Percentiles rank a stretch among this genome's conserved stretches.
Conservation (phyloP, 2,797 vertebrate species). For the Uromys caudimaculatus region DNA sequence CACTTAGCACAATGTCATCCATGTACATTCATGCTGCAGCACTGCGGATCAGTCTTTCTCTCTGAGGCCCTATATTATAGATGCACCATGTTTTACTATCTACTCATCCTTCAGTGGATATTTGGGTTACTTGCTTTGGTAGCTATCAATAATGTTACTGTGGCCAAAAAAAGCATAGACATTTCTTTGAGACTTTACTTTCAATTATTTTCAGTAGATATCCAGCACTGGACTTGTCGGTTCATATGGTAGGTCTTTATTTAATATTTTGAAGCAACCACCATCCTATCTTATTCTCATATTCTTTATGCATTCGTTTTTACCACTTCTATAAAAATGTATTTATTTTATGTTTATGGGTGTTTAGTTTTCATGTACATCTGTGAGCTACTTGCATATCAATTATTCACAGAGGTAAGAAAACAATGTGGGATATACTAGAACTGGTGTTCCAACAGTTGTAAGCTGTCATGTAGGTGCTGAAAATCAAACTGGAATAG, state of each 20-base stretch:
- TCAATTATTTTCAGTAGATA: not conserved
- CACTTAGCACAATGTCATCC: not conserved
- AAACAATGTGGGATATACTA: not conserved
- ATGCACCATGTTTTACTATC: not conserved
- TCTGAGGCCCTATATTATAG: not conserved
- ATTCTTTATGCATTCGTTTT: not conserved
- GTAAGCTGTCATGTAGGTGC: not conserved
- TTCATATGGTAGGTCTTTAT: not conserved
- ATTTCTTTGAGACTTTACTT: not conserved
- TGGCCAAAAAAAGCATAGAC: not conserved
- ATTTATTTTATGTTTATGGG: not conserved
- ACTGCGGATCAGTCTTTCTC: not conserved
- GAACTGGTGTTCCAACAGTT: not conserved
- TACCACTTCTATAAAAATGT: not conserved
- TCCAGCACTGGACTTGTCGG: not conserved
- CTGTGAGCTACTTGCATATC: not conserved
- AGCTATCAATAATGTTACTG: not conserved
- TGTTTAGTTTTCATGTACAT: not conserved
- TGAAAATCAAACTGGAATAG: not conserved
- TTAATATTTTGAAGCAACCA: constrained; percentile 10
- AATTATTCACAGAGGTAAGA: not conserved
- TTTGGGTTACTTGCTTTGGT: not conserved
- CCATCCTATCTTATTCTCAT: constrained; percentile 13
- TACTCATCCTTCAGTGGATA: not conserved
- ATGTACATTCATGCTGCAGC: not conserved